Percentiles rank a stretch among this genome's conserved stretches.
Evolutionary conservation across 1,140 invertebrate species (phyloP).

Genomic region (Hyphantria cunea): DNA sequence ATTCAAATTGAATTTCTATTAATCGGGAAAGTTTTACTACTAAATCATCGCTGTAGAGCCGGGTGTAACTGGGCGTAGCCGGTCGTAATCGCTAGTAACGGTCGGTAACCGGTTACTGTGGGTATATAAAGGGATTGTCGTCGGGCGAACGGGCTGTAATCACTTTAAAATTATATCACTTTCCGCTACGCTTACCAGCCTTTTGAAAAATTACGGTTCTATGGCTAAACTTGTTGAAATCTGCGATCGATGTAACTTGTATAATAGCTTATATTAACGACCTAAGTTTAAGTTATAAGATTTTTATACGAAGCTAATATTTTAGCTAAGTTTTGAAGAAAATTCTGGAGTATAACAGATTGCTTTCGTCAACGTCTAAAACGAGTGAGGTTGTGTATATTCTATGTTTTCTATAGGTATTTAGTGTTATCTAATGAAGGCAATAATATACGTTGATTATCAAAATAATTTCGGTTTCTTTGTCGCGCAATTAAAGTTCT

Average conservation of each 20-base stretch:
- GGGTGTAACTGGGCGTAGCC: constrained; percentile 23
- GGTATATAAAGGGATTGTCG: constrained; percentile 18
- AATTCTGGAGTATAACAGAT: too few relatives aligned
- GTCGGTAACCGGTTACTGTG: constrained; percentile 10
- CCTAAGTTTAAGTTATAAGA: background rate
- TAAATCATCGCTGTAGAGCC: constrained; percentile 25
- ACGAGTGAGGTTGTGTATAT: too few relatives aligned
- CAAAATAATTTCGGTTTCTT: too few relatives aligned
- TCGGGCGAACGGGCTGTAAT: constrained; percentile 12
- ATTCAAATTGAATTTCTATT: constrained; percentile 14
- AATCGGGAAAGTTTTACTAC: constrained; percentile 17
- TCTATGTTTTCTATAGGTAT: too few relatives aligned
- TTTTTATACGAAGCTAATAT: background rate
- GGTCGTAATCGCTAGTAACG: constrained; percentile 10
- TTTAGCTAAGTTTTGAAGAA: too few relatives aligned
- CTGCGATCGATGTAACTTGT: background rate
- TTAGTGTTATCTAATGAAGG: too few relatives aligned
- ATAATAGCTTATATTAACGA: background rate
- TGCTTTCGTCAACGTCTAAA: too few relatives aligned
- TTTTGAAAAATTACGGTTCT: constrained; percentile 6
- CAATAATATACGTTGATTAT: too few relatives aligned
- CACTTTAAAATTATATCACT: constrained; percentile 29
- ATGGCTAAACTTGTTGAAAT: background rate
- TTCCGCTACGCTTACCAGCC: constrained; percentile 3
- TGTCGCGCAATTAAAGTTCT: too few relatives aligned